Evolutionary conservation across 2,888 invertebrate species (phyloP).

Genomic region (Aspidapion aeneum): DNA sequence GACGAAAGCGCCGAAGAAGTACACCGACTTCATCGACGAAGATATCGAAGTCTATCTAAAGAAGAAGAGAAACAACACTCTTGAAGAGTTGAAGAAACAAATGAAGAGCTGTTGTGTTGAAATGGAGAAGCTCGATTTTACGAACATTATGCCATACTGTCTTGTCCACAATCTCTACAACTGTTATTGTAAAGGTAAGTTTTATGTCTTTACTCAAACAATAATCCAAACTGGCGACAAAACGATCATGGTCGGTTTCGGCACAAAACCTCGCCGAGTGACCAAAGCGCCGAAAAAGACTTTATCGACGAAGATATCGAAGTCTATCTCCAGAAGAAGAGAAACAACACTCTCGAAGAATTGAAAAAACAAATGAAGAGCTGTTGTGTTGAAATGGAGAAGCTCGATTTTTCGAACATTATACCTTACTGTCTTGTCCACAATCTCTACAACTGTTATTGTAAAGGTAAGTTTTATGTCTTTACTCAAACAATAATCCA

Average conservation of each 20-base stretch:
- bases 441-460: slow-evolving; percentile 63
- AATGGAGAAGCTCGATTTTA: slow-evolving; percentile 27
- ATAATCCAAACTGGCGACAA: slow-evolving; percentile 62
- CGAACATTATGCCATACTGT: slow-evolving; percentile 59
- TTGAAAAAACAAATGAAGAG: not conserved
- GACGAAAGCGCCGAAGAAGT: slow-evolving; percentile 60
- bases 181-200: slow-evolving; percentile 62
- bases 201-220: slow-evolving; percentile 67
- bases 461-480: too few relatives aligned
- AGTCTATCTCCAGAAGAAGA: slow-evolving; percentile 17
- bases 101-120: slow-evolving; percentile 20
- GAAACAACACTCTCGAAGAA: not conserved
- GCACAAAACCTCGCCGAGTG: not conserved
- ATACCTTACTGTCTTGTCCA: slow-evolving; percentile 66
- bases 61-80: not conserved
- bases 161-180: slow-evolving; percentile 63
- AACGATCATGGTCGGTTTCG: slow-evolving; percentile 60
- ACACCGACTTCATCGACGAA: slow-evolving; percentile 52
- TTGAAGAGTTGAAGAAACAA: not conserved
- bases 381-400: slow-evolving; percentile 25
- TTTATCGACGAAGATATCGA: not conserved
- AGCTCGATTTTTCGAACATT: slow-evolving; percentile 41
- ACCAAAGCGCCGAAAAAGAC: not conserved
- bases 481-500: slow-evolving; percentile 69
- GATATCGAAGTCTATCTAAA: slow-evolving; percentile 11